Evolutionary conservation across 2,797 vertebrate genomes (phyloP), one percentile per base, ranked within the genome.

Genomic region (Thripadectes ignobilis): DNA sequence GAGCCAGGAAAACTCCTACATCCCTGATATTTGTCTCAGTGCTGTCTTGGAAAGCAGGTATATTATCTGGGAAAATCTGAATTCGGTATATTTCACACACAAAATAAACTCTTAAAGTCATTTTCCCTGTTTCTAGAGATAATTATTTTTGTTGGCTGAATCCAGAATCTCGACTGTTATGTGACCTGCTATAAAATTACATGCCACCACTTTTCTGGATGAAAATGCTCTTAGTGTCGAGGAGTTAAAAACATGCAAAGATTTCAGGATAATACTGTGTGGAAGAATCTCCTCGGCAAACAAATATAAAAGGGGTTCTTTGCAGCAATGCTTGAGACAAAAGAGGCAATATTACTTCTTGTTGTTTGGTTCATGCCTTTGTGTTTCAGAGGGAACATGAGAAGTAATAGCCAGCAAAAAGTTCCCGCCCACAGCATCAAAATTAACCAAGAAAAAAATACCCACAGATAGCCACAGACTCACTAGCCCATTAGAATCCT

Each of bases 401-500:
- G 61, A 72, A 43, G 34, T 39, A 79, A 58, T 39, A 84, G 36
- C 69, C 43, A 62, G 88, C 54, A 88, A 92, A 83, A 85, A 65
- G 63, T 74, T 84, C 39, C 88, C 8, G 1, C 72, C 48, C 92
- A 91, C 75, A 76, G 85, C 62, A 94, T 92, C 71, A 95, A 91
- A 94, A 93, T 81, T 62, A 95, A 89, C 0, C 0, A 67, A 87
- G 71, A 72, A 66, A 92, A 85, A 76, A 84, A 86, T 46, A 78
- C 5, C 78, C 63, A 49, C 12, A 54, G 86, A 85, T 81, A 93
- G 79, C 84, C 88, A 82, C 77, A 78, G 92, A 97, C 94, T 93
- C 91, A 80, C 72, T 82, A 57, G 29, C 65, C 84, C 89, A 91
- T 97, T 96, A 94, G 91, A 96, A 95, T 87, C 90, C 59, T 46